Conservation (phyloP, 2,888 invertebrate genomes). For the Rosalia funebris region DNA sequence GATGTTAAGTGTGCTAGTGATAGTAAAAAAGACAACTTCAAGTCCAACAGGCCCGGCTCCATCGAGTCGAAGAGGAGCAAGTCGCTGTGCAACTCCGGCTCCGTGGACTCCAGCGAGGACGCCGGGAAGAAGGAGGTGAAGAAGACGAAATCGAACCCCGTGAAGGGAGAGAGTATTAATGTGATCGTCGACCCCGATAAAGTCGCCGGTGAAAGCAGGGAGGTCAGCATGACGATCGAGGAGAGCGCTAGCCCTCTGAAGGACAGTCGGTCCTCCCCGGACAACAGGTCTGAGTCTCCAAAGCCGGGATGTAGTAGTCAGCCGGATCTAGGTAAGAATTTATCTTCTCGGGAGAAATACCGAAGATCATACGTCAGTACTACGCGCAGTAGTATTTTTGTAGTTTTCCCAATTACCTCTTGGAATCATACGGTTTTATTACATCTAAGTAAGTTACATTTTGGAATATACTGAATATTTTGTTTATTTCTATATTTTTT, state of each 20-base stretch:
- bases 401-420: no score
- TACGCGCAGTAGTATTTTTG: no score
- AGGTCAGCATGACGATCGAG: constrained; percentile 54
- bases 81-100: constrained; percentile 55
- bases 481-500: no score
- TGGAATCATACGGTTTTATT: no score
- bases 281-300: constrained; percentile 58
- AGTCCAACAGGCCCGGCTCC: constrained; percentile 49
- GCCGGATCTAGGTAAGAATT: constrained; percentile 56
- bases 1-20: constrained; percentile 46
- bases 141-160: constrained; percentile 56
- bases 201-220: neutral
- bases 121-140: constrained; percentile 52
- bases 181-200: constrained; percentile 32
- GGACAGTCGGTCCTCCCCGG: constrained; percentile 54
- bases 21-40: constrained; percentile 48
- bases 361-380: no score
- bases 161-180: constrained; percentile 52
- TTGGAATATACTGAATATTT: no score
- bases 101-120: constrained; percentile 54
- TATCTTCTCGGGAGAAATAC: no score
- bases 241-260: constrained; percentile 54
- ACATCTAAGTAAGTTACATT: no score
- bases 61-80: constrained; percentile 57
- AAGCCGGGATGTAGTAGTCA: constrained; percentile 61